phyloP scores from a whole-genome alignment of 2,888 invertebrate species.

The Lithophane semibrunnea region DNA sequence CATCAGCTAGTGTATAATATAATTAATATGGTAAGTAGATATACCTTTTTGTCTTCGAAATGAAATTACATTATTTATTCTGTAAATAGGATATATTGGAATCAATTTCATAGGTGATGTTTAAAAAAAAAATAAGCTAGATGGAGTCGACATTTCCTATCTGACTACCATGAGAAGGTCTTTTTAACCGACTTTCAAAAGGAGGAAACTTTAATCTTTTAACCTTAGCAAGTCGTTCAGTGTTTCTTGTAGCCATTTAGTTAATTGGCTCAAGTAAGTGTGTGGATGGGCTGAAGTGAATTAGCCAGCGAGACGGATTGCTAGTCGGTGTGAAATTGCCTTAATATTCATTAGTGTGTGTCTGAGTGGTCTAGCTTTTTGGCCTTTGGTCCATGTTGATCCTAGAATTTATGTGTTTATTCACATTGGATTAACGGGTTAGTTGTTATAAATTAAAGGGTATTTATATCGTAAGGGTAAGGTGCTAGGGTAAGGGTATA shows the following conservation, averaged over 20 bases:
- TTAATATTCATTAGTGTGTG: constrained; percentile 25
- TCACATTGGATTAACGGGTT: neutral
- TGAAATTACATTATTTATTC: too few species aligned
- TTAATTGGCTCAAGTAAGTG: constrained; percentile 46
- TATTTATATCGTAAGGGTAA: too few species aligned
- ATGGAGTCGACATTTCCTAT: too few species aligned
- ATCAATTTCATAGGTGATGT: too few species aligned
- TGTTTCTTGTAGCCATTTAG: constrained; percentile 45
- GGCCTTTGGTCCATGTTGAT: neutral
- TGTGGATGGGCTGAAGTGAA: constrained; percentile 16
- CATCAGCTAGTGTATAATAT: too few species aligned
- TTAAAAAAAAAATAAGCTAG: too few species aligned
- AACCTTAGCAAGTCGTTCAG: constrained; percentile 5
- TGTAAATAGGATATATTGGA: too few species aligned
- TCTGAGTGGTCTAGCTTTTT: neutral
- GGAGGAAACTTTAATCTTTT: neutral
- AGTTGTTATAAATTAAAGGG: neutral
- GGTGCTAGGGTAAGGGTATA: too few species aligned
- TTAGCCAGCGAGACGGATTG: constrained; percentile 34
- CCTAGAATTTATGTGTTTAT: neutral
- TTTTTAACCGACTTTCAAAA: too few species aligned
- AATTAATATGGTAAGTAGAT: too few species aligned
- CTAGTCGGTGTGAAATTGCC: constrained; percentile 30
- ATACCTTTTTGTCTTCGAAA: too few species aligned
- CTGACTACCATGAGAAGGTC: too few species aligned